A percentile compares a stretch with the other conserved stretches of the same genome.
phyloP scores from a whole-genome alignment of 2,797 vertebrate genomes.

The Diplodus puntazzo region DNA sequence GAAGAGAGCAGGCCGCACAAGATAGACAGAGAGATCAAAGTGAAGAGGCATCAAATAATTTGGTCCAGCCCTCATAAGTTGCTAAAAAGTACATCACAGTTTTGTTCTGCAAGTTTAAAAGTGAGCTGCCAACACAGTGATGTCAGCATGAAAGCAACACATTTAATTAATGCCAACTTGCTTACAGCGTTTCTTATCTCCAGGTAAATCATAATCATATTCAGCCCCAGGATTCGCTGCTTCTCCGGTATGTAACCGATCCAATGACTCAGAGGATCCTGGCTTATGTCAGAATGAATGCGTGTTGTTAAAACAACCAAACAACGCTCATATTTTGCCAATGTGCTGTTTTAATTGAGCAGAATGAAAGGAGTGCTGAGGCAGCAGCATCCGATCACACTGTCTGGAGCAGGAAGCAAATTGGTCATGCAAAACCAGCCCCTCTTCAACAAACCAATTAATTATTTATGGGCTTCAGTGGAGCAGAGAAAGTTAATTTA shows the following conservation, averaged over 20 bases:
- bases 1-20: too few relatives aligned
- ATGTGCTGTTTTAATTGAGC: constrained; percentile 67
- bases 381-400: constrained; percentile 72
- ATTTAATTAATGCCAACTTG: neutral
- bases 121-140: neutral
- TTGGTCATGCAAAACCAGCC: constrained; percentile 79
- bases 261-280: constrained; percentile 11
- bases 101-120: neutral
- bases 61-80: too few relatives aligned
- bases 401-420: constrained; percentile 67
- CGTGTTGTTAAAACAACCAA: constrained; percentile 27
- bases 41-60: too few relatives aligned
- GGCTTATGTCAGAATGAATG: constrained; percentile 22
- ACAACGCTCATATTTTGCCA: constrained; percentile 77
- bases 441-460: constrained; percentile 84
- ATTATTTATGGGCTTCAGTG: constrained; percentile 86
- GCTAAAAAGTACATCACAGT: too few relatives aligned
- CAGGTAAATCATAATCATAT: neutral
- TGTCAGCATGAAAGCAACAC: too few relatives aligned
- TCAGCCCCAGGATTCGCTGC: constrained; percentile 3
- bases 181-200: neutral
- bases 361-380: constrained; percentile 68
- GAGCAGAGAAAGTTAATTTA: constrained; percentile 86
- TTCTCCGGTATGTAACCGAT: constrained; percentile 7
- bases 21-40: too few relatives aligned